These are phyloP conservation scores for Pseudococcus viburni DNA, from an alignment of 2,888 invertebrate genomes.

Conservation along the genomic window DNA sequence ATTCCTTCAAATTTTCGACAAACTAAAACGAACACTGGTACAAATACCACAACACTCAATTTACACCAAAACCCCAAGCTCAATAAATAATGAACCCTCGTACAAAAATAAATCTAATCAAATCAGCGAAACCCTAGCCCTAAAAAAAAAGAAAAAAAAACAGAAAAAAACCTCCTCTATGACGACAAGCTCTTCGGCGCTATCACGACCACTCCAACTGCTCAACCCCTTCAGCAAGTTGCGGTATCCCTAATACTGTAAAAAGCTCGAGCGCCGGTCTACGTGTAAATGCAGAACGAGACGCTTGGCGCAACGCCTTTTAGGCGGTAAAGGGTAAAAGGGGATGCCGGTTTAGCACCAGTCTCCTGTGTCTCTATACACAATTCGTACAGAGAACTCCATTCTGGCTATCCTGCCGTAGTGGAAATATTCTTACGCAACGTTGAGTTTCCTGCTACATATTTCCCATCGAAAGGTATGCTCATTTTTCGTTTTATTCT, in stretches of 20 bases:
- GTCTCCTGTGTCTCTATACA: constrained; percentile 47
- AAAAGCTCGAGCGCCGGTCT: constrained; percentile 59
- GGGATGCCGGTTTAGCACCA: constrained; percentile 52
- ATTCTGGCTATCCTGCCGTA: constrained; percentile 47
- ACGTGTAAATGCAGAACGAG: background rate
- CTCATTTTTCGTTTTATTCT: constrained; percentile 16
- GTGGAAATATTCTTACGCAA: constrained; percentile 62
- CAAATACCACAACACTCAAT: background rate
- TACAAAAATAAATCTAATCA: background rate
- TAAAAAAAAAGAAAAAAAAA: background rate
- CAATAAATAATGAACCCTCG: background rate
- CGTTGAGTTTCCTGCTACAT: constrained; percentile 53
- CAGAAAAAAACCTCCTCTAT: background rate
- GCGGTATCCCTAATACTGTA: background rate
- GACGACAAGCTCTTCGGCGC: background rate
- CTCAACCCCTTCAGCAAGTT: background rate
- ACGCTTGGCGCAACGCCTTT: background rate
- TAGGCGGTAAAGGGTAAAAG: constrained; percentile 43
- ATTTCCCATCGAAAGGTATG: constrained; percentile 53
- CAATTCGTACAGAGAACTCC: constrained; percentile 38
- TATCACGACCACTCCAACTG: background rate
- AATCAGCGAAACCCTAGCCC: background rate
- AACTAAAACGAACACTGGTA: too few relatives aligned
- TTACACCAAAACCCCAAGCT: background rate
- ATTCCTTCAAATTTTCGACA: too few relatives aligned